These are phyloP conservation scores for Clarias gariepinus DNA, from an alignment of 2,113 vertebrate genomes.

Conservation along the genomic window DNA sequence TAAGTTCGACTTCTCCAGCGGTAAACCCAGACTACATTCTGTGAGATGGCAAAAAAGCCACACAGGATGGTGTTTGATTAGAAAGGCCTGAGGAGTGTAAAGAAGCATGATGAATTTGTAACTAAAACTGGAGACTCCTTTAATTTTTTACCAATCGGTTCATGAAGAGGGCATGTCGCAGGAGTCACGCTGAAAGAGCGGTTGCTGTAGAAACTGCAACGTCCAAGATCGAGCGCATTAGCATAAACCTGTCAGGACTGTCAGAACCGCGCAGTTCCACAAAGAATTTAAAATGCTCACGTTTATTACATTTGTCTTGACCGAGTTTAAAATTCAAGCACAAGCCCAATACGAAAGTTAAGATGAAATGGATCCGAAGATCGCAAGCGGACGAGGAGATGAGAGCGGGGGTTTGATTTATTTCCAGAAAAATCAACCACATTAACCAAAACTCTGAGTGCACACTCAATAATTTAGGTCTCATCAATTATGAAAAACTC, in stretches of 20 bases:
- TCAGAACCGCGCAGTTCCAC: background rate
- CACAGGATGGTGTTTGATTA: background rate
- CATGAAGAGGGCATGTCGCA: background rate
- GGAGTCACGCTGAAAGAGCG: background rate
- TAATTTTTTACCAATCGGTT: background rate
- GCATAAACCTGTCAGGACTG: background rate
- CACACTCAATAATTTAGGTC: background rate
- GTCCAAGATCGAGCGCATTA: background rate
- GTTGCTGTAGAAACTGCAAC: background rate
- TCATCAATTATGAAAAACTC: constrained; percentile 21
- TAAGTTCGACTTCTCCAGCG: background rate
- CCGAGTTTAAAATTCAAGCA: background rate
- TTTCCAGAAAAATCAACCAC: constrained; percentile 1
- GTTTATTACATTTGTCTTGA: background rate
- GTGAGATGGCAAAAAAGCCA: background rate
- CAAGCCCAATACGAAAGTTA: background rate
- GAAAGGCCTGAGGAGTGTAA: background rate
- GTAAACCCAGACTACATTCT: background rate
- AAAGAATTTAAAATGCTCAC: background rate
- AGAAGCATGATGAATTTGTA: background rate
- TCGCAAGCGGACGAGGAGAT: background rate
- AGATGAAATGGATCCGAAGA: background rate
- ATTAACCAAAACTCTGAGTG: constrained; percentile 2
- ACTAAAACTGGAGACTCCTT: background rate
- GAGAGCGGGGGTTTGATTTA: background rate